Conservation (phyloP, 2,113 vertebrate species). For the Odontophorus gujanensis region DNA sequence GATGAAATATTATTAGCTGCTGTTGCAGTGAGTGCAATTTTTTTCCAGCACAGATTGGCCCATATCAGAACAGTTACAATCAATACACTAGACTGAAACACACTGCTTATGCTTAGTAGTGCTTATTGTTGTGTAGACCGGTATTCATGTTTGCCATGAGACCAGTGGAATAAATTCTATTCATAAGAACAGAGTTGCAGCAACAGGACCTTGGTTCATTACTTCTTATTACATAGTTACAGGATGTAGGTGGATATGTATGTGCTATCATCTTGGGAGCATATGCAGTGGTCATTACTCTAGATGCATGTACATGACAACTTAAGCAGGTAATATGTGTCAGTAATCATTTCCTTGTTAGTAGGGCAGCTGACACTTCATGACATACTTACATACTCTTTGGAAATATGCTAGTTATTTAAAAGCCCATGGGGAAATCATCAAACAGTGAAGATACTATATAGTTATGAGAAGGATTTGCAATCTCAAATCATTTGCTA, state of each 20-base stretch:
- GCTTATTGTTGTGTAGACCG: background rate
- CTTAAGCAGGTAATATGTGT: background rate
- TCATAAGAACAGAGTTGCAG: background rate
- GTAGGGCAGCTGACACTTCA: background rate
- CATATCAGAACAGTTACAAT: background rate
- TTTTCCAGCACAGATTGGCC: background rate
- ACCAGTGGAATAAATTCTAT: background rate
- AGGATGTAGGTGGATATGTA: background rate
- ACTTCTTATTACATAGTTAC: background rate
- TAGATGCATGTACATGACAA: background rate
- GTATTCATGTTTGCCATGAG: background rate
- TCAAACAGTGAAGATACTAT: background rate
- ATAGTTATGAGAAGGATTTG: background rate
- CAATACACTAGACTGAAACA: background rate
- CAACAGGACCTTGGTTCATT: background rate
- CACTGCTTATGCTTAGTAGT: background rate
- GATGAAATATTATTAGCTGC: background rate
- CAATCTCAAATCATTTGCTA: background rate
- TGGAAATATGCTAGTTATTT: background rate
- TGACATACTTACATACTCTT: background rate
- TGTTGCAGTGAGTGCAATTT: background rate
- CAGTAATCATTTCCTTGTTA: background rate
- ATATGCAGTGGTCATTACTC: background rate
- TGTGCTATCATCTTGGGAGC: background rate
- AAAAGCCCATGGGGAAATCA: background rate